Base-by-base conservation (phyloP, 2,888 invertebrate genomes). In the Stenurella melanura region DNA sequence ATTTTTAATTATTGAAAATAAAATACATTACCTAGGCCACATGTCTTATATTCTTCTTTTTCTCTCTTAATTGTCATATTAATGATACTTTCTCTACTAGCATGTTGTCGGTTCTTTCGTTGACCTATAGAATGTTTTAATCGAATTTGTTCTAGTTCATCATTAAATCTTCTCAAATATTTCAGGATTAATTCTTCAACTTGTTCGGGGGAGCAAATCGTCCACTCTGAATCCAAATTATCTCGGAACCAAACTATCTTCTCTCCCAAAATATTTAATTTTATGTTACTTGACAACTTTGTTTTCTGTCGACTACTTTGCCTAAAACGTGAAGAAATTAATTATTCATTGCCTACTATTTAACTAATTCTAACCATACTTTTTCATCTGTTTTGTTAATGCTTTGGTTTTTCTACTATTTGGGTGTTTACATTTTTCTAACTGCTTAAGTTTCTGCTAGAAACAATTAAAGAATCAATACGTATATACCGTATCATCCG, bases 381-480 rank as follows among this genome's bases (percentile, higher is more conserved):
- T 94, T 81, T 93, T 93, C 9, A 93, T 90, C 89, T 95, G 93
- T 87, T 94, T 95, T 1, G 93, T 92, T 19, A 96, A 88, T 10
- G 94, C 93, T 79, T 93, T 91, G 0, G 96, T 95, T 90, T 95
- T 96, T 81, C 97, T 92, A 84, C 96, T 96, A 88, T 96, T 96
- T 0, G 97, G 97, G 90, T 97, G 97, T 86, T 94, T 94, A 72
- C 93, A 91, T 88, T 93, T 92, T 34, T 89, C 87, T n/a, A 92
- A 80, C 77, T 91, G 90, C 82, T 91, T 91, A 17, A 91, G 79
- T 83, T 91, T 91, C 0, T 90, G 89, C 91, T 91, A 76, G 78
- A 87, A n/a, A 85, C 76, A 69, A 61, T 70, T 75, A 6, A 63
- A 38, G 38, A 71, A n/a, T 54, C 26, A 26, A 30, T 15, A 21